phyloP scores from a whole-genome alignment of 92 coral and sea anemone genomes.

The Paramuricea clavata region DNA sequence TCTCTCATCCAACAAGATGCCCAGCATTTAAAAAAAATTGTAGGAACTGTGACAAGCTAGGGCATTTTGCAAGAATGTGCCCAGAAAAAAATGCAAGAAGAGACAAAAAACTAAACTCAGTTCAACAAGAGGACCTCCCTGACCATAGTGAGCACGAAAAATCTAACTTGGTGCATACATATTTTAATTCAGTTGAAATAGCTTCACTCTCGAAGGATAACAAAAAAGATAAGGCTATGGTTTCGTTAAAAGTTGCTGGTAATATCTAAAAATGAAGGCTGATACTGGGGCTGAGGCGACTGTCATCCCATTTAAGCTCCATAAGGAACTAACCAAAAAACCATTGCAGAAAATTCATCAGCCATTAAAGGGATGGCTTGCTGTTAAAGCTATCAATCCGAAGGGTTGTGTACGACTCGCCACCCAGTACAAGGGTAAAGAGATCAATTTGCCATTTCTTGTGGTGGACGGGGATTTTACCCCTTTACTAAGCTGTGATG shows the following conservation, averaged over 20 bases:
- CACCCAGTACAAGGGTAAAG: constrained; percentile 39
- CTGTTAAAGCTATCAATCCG: constrained; percentile 60
- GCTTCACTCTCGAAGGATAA: constrained; percentile 36
- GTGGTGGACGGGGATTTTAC: constrained; percentile 66
- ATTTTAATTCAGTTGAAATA: constrained; percentile 71
- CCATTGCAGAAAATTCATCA: constrained; percentile 59
- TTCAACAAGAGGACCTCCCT: constrained; percentile 17
- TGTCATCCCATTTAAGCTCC: constrained; percentile 47
- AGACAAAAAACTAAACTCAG: constrained; percentile 33
- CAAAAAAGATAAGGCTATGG: constrained; percentile 5
- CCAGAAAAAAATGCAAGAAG: not conserved
- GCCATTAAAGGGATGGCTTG: constrained; percentile 68
- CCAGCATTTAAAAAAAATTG: constrained; percentile 65
- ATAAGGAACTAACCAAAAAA: constrained; percentile 29
- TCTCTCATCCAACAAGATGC: constrained; percentile 60
- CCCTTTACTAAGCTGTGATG: constrained; percentile 67
- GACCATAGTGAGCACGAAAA: not conserved
- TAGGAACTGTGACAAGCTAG: constrained; percentile 50
- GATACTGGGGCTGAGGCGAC: constrained; percentile 75
- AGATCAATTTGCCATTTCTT: not conserved
- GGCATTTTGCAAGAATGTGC: constrained; percentile 70
- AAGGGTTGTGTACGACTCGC: constrained; percentile 54
- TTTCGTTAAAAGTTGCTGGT: constrained; percentile 29
- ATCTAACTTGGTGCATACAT: constrained; percentile 39
- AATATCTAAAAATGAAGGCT: constrained; percentile 60